Percentiles rank a stretch among this genome's conserved stretches.
Conservation (phyloP, 2,797 vertebrate species). For the Centroberyx gerrardi region DNA sequence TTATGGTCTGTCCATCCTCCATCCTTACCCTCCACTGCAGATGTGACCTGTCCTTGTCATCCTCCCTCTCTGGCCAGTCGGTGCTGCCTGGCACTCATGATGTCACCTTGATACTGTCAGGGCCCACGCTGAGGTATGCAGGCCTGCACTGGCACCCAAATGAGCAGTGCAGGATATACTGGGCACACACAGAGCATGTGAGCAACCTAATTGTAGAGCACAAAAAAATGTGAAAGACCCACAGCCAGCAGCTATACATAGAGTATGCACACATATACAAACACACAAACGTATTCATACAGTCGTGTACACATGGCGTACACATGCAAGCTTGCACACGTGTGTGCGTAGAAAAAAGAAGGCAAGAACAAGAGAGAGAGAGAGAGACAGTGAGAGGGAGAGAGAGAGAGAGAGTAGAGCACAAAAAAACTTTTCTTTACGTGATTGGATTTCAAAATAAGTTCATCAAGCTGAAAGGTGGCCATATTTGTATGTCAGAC, state of each 20-base stretch:
- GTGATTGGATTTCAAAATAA: conserved; percentile 52
- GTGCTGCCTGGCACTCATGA: conserved; percentile 45
- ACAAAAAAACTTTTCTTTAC: conserved; percentile 48
- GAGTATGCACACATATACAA: not conserved
- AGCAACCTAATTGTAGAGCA: not conserved
- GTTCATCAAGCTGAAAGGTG: conserved; percentile 56
- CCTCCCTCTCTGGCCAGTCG: conserved; percentile 31
- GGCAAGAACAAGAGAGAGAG: conserved; percentile 15
- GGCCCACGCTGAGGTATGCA: conserved; percentile 33
- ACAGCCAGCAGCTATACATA: not conserved
- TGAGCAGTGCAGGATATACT: conserved; percentile 4
- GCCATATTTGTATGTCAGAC: conserved; percentile 35
- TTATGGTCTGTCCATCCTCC: not conserved
- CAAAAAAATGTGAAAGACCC: no score
- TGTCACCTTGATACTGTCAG: conserved; percentile 44
- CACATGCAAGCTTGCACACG: conserved; percentile 49
- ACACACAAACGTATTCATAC: conserved; percentile 29
- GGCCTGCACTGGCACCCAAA: conserved; percentile 18
- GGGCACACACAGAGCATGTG: conserved; percentile 19
- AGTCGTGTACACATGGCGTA: conserved; percentile 65
- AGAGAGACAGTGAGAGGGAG: conserved; percentile 18
- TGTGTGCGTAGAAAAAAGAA: conserved; percentile 4
- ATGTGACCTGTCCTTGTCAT: not conserved
- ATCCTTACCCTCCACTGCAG: not conserved
- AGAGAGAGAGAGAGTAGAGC: conserved; percentile 28